A percentile compares a stretch with the other conserved stretches of the same genome.
Evolutionary conservation across 2,888 invertebrate species (phyloP).

Genomic region (Podotricha telesiphe): DNA sequence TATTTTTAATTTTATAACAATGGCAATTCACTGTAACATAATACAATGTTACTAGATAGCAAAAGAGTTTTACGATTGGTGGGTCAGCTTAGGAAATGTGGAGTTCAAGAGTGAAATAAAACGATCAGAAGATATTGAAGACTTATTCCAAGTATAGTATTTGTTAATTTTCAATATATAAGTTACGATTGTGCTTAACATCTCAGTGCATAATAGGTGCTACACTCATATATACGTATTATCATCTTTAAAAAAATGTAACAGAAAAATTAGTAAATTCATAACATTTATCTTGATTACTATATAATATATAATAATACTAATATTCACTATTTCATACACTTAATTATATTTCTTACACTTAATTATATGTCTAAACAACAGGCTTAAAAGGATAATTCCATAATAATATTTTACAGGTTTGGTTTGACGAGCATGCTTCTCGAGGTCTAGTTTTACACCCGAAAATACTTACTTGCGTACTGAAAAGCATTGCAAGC

Average conservation of each 20-base stretch:
- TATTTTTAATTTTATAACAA: too few relatives aligned
- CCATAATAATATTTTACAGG: slow-evolving; percentile 51
- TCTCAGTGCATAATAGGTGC: too few relatives aligned
- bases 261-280: too few relatives aligned
- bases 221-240: too few relatives aligned
- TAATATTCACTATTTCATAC: too few relatives aligned
- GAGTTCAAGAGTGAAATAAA: slow-evolving; percentile 76
- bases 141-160: slow-evolving; percentile 78
- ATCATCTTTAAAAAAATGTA: too few relatives aligned
- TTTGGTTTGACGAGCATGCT: slow-evolving; percentile 79
- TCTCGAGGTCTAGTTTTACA: slow-evolving; percentile 71
- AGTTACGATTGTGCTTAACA: neutral
- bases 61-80: slow-evolving; percentile 82
- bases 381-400: neutral
- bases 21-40: neutral
- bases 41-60: slow-evolving; percentile 68
- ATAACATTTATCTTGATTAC: too few relatives aligned
- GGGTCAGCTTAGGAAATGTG: slow-evolving; percentile 74
- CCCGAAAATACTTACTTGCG: slow-evolving; percentile 73
- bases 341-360: too few relatives aligned
- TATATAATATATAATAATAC: too few relatives aligned
- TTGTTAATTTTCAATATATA: neutral
- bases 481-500: slow-evolving; percentile 66
- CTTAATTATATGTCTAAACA: too few relatives aligned
- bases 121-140: slow-evolving; percentile 81